These are phyloP conservation scores for Ditula angustiorana DNA, from an alignment of 2,888 invertebrate genomes.

Conservation along the genomic window DNA sequence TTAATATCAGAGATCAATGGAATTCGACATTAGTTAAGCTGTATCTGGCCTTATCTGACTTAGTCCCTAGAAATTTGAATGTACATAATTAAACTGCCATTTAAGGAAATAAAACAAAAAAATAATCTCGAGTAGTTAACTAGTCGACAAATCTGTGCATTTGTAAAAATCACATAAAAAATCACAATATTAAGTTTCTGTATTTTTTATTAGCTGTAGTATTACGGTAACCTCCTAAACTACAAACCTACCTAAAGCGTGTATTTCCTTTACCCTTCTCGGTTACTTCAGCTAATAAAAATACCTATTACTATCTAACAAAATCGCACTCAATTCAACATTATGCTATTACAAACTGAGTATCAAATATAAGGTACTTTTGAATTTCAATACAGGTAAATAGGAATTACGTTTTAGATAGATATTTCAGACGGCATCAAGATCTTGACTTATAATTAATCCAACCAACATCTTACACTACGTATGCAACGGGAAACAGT, in stretches of 20 bases:
- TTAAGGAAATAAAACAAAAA: conserved; percentile 1
- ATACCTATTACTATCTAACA: neutral
- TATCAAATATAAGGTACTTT: conserved; percentile 29
- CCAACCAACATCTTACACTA: conserved; percentile 31
- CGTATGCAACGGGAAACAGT: conserved; percentile 4
- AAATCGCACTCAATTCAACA: conserved; percentile 18
- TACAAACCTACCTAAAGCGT: neutral
- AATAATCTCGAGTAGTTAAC: conserved; percentile 10
- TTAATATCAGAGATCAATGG: conserved; percentile 61
- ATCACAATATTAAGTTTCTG: neutral
- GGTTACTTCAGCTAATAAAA: neutral
- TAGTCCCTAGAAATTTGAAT: conserved; percentile 60
- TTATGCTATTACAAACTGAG: conserved; percentile 29
- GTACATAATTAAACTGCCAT: conserved; percentile 52
- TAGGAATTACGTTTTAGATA: conserved; percentile 36
- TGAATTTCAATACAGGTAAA: conserved; percentile 32
- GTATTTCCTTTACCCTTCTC: neutral
- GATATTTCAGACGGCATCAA: conserved; percentile 50
- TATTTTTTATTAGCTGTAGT: neutral
- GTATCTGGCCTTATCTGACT: conserved; percentile 47
- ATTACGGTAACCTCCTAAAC: neutral
- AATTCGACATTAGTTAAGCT: conserved; percentile 54
- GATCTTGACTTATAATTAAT: conserved; percentile 44
- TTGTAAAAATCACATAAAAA: neutral
- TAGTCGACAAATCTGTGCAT: conserved; percentile 29